Percentiles rank a stretch among this genome's conserved stretches.
These are phyloP conservation scores for Smutsia temminckii DNA, from an alignment of 2,797 vertebrate species.

Conservation along the genomic window DNA sequence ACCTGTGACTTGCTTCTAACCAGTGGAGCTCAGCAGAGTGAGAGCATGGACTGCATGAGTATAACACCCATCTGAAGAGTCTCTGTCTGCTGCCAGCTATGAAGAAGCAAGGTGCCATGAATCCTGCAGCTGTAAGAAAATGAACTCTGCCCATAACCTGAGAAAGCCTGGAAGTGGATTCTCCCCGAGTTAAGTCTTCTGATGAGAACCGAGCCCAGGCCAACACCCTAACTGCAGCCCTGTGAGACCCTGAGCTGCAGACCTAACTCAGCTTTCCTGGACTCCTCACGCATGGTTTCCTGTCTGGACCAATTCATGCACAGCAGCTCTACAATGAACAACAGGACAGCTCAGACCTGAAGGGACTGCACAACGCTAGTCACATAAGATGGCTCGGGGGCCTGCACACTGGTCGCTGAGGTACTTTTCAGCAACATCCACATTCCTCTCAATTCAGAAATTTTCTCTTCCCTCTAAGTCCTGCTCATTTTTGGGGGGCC, in stretches of 20 bases:
- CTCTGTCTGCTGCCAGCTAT: background rate
- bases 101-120: background rate
- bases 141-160: background rate
- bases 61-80: background rate
- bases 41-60: rapidly evolving
- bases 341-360: background rate
- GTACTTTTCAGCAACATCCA: background rate
- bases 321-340: background rate
- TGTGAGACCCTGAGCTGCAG: background rate
- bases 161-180: too few relatives aligned
- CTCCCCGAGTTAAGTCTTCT: background rate
- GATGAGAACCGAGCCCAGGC: background rate
- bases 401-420: too few relatives aligned
- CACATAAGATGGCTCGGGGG: rapidly evolving
- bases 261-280: background rate
- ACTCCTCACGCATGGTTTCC: background rate
- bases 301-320: background rate
- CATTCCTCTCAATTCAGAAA: background rate
- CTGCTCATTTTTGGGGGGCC: background rate
- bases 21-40: background rate
- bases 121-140: background rate
- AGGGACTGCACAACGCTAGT: background rate
- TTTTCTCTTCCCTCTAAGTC: background rate
- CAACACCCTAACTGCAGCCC: background rate
- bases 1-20: background rate